A percentile compares a stretch with the other conserved stretches of the same genome.
Conservation (phyloP, 2,113 vertebrate species). For the Tupaia chinensis region DNA sequence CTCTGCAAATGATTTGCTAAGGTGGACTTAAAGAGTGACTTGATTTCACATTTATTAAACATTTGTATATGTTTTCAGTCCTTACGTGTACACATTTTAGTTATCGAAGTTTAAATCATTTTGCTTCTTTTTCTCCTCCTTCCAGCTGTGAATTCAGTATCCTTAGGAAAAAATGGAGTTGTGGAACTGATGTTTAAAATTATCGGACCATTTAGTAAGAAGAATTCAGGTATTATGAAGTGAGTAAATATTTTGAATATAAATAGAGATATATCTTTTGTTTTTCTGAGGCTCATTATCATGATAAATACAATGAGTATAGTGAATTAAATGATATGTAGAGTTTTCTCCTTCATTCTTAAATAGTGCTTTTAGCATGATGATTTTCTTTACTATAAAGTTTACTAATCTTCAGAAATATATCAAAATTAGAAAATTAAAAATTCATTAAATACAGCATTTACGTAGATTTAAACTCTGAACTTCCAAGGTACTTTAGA, state of each 20-base stretch:
- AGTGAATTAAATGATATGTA: constrained; percentile 17
- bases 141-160: constrained; percentile 96
- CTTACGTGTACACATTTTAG: background rate
- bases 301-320: background rate
- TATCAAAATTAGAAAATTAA: constrained; percentile 41
- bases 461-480: constrained; percentile 36
- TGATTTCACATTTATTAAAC: background rate
- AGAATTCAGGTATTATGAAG: constrained; percentile 96
- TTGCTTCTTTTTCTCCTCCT: constrained; percentile 51
- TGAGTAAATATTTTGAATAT: constrained; percentile 86
- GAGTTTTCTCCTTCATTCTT: constrained; percentile 50
- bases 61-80: background rate
- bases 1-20: background rate
- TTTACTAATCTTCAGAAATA: constrained; percentile 36
- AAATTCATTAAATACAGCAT: constrained; percentile 6
- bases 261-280: background rate
- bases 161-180: constrained; percentile 95
- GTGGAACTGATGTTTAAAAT: constrained; percentile 97
- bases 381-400: constrained; percentile 33
- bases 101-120: constrained; percentile 45
- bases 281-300: constrained; percentile 23
- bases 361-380: constrained; percentile 41
- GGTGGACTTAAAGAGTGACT: background rate
- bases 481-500: background rate
- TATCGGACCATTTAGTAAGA: constrained; percentile 95